Evolutionary conservation across 2,888 invertebrate genomes (phyloP).

Genomic region (Standfussiana lucernea): DNA sequence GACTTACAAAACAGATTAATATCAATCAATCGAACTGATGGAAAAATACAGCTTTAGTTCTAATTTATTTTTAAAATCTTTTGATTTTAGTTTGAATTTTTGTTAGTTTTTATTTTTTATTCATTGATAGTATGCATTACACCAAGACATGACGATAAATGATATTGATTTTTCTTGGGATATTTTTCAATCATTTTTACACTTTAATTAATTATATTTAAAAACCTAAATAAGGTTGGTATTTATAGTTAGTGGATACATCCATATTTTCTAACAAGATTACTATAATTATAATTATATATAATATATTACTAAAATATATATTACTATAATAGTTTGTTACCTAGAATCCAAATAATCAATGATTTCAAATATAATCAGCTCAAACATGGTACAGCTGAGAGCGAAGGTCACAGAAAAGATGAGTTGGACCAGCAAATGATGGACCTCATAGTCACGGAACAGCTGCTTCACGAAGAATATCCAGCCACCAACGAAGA

Average conservation of each 20-base stretch:
- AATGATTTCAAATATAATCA: slow-evolving; percentile 99
- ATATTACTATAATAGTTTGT: too few species aligned
- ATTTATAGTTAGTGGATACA: neutral
- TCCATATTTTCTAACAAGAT: neutral
- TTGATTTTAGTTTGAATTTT: too few species aligned
- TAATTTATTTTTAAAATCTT: too few species aligned
- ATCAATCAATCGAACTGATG: neutral
- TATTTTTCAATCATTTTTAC: neutral
- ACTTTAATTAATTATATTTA: neutral
- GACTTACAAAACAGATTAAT: neutral
- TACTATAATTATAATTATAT: too few species aligned
- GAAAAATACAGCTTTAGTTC: too few species aligned
- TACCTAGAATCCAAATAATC: slow-evolving; percentile 98
- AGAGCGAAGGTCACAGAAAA: slow-evolving; percentile 99
- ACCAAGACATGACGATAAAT: neutral
- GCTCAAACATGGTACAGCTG: slow-evolving; percentile 99
- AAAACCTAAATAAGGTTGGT: neutral
- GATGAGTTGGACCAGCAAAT: slow-evolving; percentile 97
- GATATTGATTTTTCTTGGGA: neutral
- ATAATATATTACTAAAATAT: too few species aligned
- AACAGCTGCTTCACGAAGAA: slow-evolving; percentile 99
- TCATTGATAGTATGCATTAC: too few species aligned
- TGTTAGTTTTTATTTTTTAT: neutral
- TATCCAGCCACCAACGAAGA: slow-evolving; percentile 99
- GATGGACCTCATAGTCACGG: slow-evolving; percentile 99